Conservation (phyloP, 2,113 vertebrate species). For the Tachysurus fulvidraco region DNA sequence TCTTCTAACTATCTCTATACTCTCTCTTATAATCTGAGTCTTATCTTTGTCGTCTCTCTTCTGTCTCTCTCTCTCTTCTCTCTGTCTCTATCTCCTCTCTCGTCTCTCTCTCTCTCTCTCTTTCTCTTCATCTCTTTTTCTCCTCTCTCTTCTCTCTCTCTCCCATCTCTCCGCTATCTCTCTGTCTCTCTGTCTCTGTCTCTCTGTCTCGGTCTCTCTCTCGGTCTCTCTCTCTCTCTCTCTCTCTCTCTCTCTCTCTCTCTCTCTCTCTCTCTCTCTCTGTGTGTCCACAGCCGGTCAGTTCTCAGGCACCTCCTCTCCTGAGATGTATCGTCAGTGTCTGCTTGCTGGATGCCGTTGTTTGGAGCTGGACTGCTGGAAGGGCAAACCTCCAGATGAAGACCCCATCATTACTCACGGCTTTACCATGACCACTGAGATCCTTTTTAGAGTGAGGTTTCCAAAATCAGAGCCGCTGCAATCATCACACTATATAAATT, state of each 20-base stretch:
- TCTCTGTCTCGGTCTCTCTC: not conserved
- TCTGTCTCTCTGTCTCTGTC: not conserved
- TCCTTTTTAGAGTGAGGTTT: constrained; percentile 86
- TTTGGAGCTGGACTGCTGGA: constrained; percentile 98
- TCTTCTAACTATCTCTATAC: no score
- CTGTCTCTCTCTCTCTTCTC: not conserved
- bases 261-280: not conserved
- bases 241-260: not conserved
- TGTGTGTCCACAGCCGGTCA: constrained; percentile 82
- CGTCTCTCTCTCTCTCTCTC: not conserved
- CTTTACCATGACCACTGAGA: constrained; percentile 99
- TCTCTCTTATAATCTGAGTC: no score
- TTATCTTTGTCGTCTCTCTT: no score
- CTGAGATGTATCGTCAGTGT: constrained; percentile 96
- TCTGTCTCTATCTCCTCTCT: no score
- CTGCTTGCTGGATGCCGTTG: constrained; percentile 93
- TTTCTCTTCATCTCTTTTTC: no score
- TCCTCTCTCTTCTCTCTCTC: not conserved
- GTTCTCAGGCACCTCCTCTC: constrained; percentile 92
- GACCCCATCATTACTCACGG: constrained; percentile 97
- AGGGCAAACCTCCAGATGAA: constrained; percentile 91
- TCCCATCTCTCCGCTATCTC: no score
- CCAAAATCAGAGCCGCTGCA: not conserved
- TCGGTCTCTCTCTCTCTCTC: not conserved
- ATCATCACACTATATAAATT: not conserved